Conservation (phyloP, 2,113 vertebrate species). For the Cyphomyrus plagiostoma region DNA sequence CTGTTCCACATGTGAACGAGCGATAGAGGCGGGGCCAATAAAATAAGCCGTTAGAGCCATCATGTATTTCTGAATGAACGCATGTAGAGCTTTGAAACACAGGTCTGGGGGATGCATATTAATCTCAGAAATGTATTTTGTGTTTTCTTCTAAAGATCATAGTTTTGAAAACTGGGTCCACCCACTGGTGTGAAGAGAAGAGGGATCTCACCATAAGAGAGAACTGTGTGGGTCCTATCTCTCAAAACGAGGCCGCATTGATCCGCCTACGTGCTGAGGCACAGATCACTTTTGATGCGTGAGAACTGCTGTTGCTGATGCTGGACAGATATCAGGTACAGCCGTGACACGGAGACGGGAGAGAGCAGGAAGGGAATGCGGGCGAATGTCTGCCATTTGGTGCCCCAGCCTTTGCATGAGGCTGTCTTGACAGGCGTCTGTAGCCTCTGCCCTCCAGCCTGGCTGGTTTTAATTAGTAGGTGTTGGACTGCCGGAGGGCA, state of each 20-base stretch:
- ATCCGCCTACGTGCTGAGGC: slow-evolving; percentile 65
- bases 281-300: slow-evolving; percentile 45
- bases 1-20: slow-evolving; percentile 17
- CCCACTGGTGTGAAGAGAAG: slow-evolving; percentile 53
- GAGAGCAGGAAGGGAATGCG: neutral
- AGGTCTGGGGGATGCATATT: neutral
- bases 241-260: slow-evolving; percentile 61
- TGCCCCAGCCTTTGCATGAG: neutral
- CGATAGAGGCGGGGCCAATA: neutral
- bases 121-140: slow-evolving; percentile 43
- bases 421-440: slow-evolving; percentile 68
- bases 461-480: slow-evolving; percentile 76
- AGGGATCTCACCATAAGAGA: slow-evolving; percentile 58
- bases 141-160: slow-evolving; percentile 62
- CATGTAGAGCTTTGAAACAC: neutral
- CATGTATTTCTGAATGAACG: neutral
- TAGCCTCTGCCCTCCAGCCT: slow-evolving; percentile 74
- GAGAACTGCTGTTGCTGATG: neutral
- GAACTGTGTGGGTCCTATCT: slow-evolving; percentile 65
- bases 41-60: neutral
- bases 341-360: neutral
- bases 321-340: neutral
- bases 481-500: slow-evolving; percentile 67
- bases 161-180: slow-evolving; percentile 68
- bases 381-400: neutral